Base-by-base conservation (phyloP, 2,113 vertebrate species). In the Riparia riparia region DNA sequence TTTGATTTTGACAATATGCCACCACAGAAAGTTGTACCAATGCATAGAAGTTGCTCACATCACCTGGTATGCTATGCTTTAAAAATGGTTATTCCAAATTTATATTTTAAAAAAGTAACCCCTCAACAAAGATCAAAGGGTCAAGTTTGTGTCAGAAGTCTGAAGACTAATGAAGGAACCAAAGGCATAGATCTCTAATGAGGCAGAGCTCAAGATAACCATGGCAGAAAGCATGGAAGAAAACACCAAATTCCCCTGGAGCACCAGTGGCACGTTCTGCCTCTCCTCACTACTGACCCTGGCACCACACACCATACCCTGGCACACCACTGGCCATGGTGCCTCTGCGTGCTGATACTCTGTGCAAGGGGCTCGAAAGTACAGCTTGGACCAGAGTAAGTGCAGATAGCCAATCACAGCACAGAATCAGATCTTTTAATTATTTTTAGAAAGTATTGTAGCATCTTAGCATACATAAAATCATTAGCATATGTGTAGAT, bases 321-420 rank as follows among this genome's bases (percentile, higher is more conserved):
- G 29, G 37, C 56, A 51, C 14, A 50, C 29, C 44, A 50, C 20
- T 32, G 77, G n/a, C 24, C 1, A 0, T 6, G 21, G 32, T 31
- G 20, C 26, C 60, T 51, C 34, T 54, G 26, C 34, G 41, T 2
- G 10, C 16, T 12, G 2, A 51, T 20, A 25, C 32, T 51, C 64
- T 19, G 21, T 47, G 28, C 49, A 82, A 73, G n/a, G 21, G 19
- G 60, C 32, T 72, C 42, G 9, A 57, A 39, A 29, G 31, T 17
- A 31, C 16, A 82, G 2, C 24, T 29, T 37, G 22, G 44, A 53
- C 24, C 56, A 16, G 0, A 0, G 0, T 29, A 14, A 77, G 13
- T 32, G 50, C 17, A 32, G 7, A 26, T 0, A 80, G 41, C 5
- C 7, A 53, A 49, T 12, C 32, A 74, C 14, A 74, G 20, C 10